A percentile compares a stretch with the other conserved stretches of the same genome.
Conservation (phyloP, 1,140 invertebrate genomes). For the Pissodes strobi region DNA sequence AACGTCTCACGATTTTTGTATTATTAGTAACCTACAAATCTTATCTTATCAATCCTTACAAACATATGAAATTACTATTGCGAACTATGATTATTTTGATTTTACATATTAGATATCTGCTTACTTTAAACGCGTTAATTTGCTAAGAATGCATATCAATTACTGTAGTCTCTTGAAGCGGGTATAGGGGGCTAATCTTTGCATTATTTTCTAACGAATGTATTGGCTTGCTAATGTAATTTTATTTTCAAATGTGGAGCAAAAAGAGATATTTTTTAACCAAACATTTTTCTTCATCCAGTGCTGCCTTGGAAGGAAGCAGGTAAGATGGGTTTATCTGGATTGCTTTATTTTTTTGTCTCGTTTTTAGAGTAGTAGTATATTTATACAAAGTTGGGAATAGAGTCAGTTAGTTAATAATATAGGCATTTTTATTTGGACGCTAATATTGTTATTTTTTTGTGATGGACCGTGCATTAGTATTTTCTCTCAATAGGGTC, state of each 20-base stretch:
- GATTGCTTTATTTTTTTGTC: conserved; percentile 3
- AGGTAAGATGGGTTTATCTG: conserved; percentile 54
- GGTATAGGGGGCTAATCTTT: no score
- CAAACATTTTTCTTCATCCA: conserved; percentile 42
- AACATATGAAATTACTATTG: conserved; percentile 10
- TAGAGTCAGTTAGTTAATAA: no score
- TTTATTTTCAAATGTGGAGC: conserved; percentile 12
- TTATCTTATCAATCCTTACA: conserved; percentile 17
- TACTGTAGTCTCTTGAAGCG: no score
- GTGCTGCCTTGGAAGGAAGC: conserved; percentile 66
- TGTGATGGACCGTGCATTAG: background rate
- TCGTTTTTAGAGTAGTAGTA: background rate
- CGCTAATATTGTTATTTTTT: background rate
- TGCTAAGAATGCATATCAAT: no score
- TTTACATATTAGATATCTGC: conserved; percentile 16
- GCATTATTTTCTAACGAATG: no score
- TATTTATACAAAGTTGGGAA: no score
- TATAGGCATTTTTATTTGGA: no score
- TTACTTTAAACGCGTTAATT: no score
- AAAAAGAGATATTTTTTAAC: conserved; percentile 22
- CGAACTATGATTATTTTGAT: background rate
- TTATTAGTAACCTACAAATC: background rate
- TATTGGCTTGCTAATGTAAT: no score
- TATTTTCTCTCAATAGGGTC: no score
- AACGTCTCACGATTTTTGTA: background rate